A percentile compares a stretch with the other conserved stretches of the same genome.
Evolutionary conservation across 2,113 vertebrate species (phyloP).

Genomic region (Rhipidura dahli): DNA sequence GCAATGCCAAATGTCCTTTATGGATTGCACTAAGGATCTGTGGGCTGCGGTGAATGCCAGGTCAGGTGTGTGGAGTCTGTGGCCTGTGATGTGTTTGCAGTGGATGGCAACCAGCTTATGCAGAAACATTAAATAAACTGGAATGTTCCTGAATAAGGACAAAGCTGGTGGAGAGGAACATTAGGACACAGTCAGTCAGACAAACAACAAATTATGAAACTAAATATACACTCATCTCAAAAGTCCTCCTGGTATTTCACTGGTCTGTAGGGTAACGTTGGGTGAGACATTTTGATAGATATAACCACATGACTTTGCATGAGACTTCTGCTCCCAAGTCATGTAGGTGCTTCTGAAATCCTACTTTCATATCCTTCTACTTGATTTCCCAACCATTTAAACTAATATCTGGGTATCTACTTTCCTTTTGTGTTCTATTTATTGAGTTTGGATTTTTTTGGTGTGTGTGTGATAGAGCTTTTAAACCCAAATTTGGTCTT

Average conservation of each 20-base stretch:
- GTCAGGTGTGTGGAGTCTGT: constrained; percentile 45
- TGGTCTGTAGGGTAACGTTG: background rate
- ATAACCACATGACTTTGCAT: background rate
- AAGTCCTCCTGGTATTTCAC: background rate
- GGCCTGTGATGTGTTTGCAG: constrained; percentile 24
- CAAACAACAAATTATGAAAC: background rate
- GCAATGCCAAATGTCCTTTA: constrained; percentile 64
- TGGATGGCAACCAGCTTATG: background rate
- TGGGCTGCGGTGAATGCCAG: constrained; percentile 38
- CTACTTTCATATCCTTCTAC: background rate
- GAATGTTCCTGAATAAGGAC: background rate
- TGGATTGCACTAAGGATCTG: background rate
- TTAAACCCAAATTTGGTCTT: background rate
- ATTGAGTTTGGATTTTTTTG: background rate
- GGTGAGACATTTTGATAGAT: background rate
- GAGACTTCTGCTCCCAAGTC: background rate
- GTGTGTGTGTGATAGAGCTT: background rate
- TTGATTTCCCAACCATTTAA: background rate
- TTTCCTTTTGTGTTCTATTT: background rate
- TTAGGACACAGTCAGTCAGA: background rate
- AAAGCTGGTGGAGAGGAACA: background rate
- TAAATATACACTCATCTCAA: background rate
- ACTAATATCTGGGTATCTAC: background rate
- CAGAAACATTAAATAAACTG: background rate
- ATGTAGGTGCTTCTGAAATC: background rate